Evolutionary conservation across 2,797 vertebrate species (phyloP), one percentile per base, ranked within the genome.

Genomic region (Hozukius guyotensis): DNA sequence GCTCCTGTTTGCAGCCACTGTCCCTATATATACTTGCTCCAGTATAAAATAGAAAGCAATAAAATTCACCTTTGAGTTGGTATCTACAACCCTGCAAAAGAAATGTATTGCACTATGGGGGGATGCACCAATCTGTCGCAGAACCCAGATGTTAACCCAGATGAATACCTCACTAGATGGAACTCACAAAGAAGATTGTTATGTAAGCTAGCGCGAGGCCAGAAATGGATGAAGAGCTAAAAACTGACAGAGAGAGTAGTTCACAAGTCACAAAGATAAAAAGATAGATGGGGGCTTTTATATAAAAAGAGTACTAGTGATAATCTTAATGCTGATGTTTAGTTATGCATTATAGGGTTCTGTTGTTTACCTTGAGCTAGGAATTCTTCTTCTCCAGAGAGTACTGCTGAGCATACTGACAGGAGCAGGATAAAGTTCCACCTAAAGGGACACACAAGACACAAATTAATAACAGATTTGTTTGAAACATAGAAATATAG

Each of bases 381-480:
- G 89, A 95, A 94, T 84, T 94, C 95, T 85, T 95, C 96, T 94
- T 96, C 95, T 94, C 95, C 95, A 94, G 94, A 90, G 89, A 95
- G 91, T 85, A 95, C 95, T 92, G 95, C 94, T 93, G 95, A 88
- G 93, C 98, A 99, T 98, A 97, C 91, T 95, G 97, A 94, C 93
- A 98, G 93, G 92, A 97, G 96, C 93, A 97, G 93, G 91, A 97
- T 94, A 91, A 98, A 85, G 91, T 94, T 94, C 96, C 96, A 98
- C 97, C 98, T 99, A 60, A 18, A 89, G 42, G 65, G 67, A 80
- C 32, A 88, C 11, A 91, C 12, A 93, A 72, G n/a, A 87, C 46
- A 87, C 9, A 85, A 68, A 72, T 56, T 1, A 71, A 29, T 34
- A 24, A 64, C 4, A 65, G 5, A 55, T 53, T 42, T 14, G n/a